These are phyloP conservation scores for Ornithorhynchus anatinus DNA, from an alignment of 2,113 vertebrate species.

Conservation along the genomic window DNA sequence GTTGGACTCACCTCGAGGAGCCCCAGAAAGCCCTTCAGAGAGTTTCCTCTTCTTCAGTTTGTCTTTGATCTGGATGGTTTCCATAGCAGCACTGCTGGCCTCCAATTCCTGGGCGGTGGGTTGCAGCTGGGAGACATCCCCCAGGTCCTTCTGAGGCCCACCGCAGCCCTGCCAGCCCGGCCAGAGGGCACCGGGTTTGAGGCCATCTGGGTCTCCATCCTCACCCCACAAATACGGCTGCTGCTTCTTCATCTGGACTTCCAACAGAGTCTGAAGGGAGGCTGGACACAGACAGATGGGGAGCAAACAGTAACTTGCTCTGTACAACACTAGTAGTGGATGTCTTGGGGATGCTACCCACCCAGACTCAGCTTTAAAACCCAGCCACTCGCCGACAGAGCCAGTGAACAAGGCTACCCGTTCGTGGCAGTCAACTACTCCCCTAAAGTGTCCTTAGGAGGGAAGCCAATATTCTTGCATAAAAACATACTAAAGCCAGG, in stretches of 20 bases:
- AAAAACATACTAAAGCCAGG: no score
- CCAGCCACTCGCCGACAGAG: no score
- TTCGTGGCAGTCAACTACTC: no score
- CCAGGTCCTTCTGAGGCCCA: rapidly evolving
- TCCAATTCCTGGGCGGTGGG: constrained; percentile 10
- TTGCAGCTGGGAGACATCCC: not conserved
- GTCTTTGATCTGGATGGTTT: constrained; percentile 57
- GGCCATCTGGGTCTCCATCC: not conserved
- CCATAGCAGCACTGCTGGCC: constrained; percentile 23
- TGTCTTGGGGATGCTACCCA: no score
- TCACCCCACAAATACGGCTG: not conserved
- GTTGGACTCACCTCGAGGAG: constrained; percentile 29
- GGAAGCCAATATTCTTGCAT: no score
- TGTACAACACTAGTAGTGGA: no score
- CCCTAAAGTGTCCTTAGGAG: no score
- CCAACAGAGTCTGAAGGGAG: constrained; percentile 20
- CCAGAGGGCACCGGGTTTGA: not conserved
- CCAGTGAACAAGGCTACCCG: no score
- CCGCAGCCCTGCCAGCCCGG: constrained; percentile 8
- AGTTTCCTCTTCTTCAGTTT: constrained; percentile 62
- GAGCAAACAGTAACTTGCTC: not conserved
- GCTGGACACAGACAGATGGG: constrained; percentile 26
- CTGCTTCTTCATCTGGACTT: not conserved
- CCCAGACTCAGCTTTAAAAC: no score
- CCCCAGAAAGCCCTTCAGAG: constrained; percentile 25